Evolutionary conservation across 2,888 invertebrate species (phyloP), one percentile per base, ranked within the genome.

Genomic region (Pollenia griseotomentosa): DNA sequence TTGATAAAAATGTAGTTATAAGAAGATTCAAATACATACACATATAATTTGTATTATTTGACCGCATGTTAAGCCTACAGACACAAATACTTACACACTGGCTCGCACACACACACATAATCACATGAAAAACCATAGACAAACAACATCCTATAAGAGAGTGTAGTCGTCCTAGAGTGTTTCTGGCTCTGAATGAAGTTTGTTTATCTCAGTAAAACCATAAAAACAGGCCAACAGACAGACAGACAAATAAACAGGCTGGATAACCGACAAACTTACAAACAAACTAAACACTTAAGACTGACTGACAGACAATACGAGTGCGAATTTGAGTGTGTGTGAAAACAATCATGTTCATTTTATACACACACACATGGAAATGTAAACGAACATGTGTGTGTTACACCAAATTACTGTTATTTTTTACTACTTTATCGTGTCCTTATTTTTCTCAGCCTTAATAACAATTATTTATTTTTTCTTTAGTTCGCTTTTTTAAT

Each of bases 211-310:
- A 66, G 53, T 59, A 66, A 57, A 84, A 53, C 61, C 65, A 79
- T 73, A 78, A 75, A 83, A 86, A 84, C 77, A 82, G 87, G 87
- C 73, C 84, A 87, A 83, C 78, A 75, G 71, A 65, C 78, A 57
- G 61, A 68, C 86, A 83, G 57, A 57, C 70, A 82, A 61, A 65
- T 77, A 86, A 75, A 86, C 68, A 74, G 55, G 55, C 82, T 65
- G 51, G 44, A 79, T 75, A 78, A 84, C 63, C 61, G 23, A 81
- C 61, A 61, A 57, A 74, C 61, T 65, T 53, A 42, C 55, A 63
- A 51, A 83, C 16, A 42, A 57, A 59, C 51, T n/a, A 42, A 61
- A 63, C 53, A 63, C 55, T 55, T 14, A 53, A 55, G n/a, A 14
- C 80, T 81, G 23, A 46, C 23, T 63, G 23, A 16, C 66, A 75